Conservation (phyloP, 2,797 vertebrate genomes). For the Sphenodon punctatus region DNA sequence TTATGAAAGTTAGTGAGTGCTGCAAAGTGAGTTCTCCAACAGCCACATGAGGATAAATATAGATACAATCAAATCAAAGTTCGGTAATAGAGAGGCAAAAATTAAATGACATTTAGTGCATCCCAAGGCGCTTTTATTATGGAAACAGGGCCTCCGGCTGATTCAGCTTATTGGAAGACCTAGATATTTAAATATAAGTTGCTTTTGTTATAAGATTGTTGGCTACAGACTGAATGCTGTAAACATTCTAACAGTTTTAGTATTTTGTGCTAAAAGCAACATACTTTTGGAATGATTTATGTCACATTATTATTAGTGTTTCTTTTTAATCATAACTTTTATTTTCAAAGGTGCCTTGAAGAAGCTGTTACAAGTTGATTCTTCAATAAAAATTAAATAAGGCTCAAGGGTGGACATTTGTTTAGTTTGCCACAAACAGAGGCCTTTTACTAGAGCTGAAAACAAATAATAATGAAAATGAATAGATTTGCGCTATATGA, state of each 20-base stretch:
- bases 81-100: constrained; percentile 67
- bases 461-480: no score
- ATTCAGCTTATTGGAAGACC: constrained; percentile 34
- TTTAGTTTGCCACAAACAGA: constrained; percentile 6
- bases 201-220: neutral
- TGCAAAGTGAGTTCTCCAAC: constrained; percentile 65
- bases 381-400: constrained; percentile 7
- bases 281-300: neutral
- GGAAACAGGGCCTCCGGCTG: constrained; percentile 51
- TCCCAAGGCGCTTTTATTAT: constrained; percentile 52
- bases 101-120: constrained; percentile 49
- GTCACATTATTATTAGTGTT: neutral
- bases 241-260: neutral
- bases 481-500: no score
- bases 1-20: constrained; percentile 60
- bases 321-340: neutral
- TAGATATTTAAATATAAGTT: constrained; percentile 33
- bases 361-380: no score
- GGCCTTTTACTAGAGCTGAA: no score
- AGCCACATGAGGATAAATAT: constrained; percentile 72
- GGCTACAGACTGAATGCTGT: neutral
- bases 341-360: no score
- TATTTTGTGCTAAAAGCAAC: neutral
- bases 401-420: constrained; percentile 3
- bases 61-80: constrained; percentile 77